Conservation (phyloP, 2,113 vertebrate genomes). For the Telmatochromis brachygnathus region DNA sequence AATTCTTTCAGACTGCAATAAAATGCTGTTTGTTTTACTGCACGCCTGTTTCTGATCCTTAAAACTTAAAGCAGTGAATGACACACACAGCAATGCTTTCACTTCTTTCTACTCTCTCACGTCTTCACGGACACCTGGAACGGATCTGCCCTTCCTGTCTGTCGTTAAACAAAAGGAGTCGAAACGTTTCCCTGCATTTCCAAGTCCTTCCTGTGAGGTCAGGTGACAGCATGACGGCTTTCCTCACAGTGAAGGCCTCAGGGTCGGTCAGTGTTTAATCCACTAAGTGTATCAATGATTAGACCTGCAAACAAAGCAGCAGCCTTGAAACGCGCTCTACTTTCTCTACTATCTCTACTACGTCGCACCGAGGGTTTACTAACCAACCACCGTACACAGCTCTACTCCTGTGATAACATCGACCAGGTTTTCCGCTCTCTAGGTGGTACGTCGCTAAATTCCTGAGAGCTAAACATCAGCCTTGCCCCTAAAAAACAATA, state of each 20-base stretch:
- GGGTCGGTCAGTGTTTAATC: neutral
- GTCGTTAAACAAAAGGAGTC: neutral
- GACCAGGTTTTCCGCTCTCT: neutral
- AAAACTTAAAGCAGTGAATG: neutral
- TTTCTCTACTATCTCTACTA: neutral
- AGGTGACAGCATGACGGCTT: neutral
- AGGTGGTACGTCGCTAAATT: neutral
- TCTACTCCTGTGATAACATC: neutral
- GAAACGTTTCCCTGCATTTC: neutral
- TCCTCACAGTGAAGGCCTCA: neutral
- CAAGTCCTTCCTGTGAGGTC: constrained; percentile 31
- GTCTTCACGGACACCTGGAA: neutral
- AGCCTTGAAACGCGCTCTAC: neutral
- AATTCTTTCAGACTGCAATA: neutral
- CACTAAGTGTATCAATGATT: constrained; percentile 1
- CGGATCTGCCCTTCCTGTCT: neutral
- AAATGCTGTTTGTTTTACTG: neutral
- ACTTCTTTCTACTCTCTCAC: neutral
- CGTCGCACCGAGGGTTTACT: neutral
- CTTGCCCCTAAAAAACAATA: constrained; percentile 40
- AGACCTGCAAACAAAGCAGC: neutral
- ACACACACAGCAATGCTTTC: neutral
- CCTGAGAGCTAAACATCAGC: neutral
- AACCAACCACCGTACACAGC: neutral
- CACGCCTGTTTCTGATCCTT: neutral